Evolutionary conservation across 2,113 vertebrate species (phyloP), one percentile per base, ranked within the genome.

Genomic region (Serinus canaria): DNA sequence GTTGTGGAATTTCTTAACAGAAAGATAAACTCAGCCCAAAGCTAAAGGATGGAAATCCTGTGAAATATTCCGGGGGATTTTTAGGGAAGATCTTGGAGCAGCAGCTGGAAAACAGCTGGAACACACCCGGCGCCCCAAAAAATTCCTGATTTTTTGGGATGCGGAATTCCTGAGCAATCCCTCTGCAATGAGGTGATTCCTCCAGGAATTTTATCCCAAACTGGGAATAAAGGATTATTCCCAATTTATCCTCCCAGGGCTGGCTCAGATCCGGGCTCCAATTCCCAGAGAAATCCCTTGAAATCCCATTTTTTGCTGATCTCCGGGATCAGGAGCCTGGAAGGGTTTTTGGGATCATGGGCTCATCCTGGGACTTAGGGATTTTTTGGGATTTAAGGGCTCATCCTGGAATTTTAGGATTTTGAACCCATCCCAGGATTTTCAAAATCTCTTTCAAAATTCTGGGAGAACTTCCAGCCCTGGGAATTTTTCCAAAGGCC

Each of bases 381-480:
- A 70, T 39, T 52, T 39, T 33, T 56, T 33, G 28, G 37, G 16
- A 43, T 55, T 33, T 19, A 25, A 2, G 9, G 14, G 11, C 43
- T 13, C 3, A 46, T 46, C 43, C 43, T 11, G n/a, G 20, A 6
- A 41, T 50, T 50, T 9, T 3, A 11, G 11, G 35, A 24, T 72
- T 72, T 41, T 3, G 0, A 43, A 11, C 7, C 16, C 44, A 41
- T 16, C 35, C 22, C 1, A 0, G 30, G 4, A 17, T 53, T 66
- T 43, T 46, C 20, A 3, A 1, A 19, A 19, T 18, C 7, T 24
- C 33, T 46, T 24, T 41, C 50, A 33, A 13, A 25, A 31, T 37
- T 80, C 31, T 12, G 27, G 50, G 39, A 35, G 6, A 30, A 23
- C 5, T 4, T 9, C 44, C 56, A 60, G 15, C 21, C 5, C 31